Percentiles rank a stretch among this genome's conserved stretches.
These are phyloP conservation scores for Micoletzkya japonica DNA, from an alignment of 2,888 invertebrate species.

Conservation along the genomic window DNA sequence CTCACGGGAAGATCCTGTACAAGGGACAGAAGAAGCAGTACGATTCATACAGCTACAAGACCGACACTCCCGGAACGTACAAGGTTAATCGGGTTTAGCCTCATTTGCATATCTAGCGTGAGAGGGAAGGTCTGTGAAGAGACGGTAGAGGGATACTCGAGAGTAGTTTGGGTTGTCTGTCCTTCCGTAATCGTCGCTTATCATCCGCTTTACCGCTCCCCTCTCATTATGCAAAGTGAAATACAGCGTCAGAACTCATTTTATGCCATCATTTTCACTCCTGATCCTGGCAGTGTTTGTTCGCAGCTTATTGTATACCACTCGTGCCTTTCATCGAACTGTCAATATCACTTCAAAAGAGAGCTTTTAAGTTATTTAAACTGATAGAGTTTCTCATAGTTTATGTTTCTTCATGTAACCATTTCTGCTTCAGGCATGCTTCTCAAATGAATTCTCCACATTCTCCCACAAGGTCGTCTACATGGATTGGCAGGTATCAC, in stretches of 20 bases:
- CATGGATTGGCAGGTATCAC: conserved; percentile 86
- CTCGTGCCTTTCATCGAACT: too few relatives aligned
- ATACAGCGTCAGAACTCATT: too few relatives aligned
- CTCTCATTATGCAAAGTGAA: too few relatives aligned
- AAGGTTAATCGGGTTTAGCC: conserved; percentile 1
- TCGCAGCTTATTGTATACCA: too few relatives aligned
- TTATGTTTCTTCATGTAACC: conserved; percentile 27
- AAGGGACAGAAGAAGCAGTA: conserved; percentile 82
- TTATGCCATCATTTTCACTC: too few relatives aligned
- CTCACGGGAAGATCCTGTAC: conserved; percentile 84
- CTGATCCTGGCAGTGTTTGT: too few relatives aligned
- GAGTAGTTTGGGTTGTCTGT: too few relatives aligned
- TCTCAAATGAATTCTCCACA: conserved; percentile 98
- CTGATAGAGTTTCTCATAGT: too few relatives aligned
- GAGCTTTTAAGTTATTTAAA: too few relatives aligned
- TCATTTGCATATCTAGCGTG: background rate
- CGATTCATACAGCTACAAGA: conserved; percentile 85
- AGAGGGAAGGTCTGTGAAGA: background rate
- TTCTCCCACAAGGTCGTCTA: conserved; percentile 97
- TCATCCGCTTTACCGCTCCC: too few relatives aligned
- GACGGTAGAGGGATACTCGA: background rate
- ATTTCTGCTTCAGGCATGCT: conserved; percentile 74
- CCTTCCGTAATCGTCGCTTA: too few relatives aligned
- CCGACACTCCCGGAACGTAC: conserved; percentile 65
- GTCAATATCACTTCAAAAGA: too few relatives aligned